Percentiles rank a stretch among this genome's conserved stretches.
Conservation (phyloP, 1,140 invertebrate genomes). For the Sinonovacula constricta region DNA sequence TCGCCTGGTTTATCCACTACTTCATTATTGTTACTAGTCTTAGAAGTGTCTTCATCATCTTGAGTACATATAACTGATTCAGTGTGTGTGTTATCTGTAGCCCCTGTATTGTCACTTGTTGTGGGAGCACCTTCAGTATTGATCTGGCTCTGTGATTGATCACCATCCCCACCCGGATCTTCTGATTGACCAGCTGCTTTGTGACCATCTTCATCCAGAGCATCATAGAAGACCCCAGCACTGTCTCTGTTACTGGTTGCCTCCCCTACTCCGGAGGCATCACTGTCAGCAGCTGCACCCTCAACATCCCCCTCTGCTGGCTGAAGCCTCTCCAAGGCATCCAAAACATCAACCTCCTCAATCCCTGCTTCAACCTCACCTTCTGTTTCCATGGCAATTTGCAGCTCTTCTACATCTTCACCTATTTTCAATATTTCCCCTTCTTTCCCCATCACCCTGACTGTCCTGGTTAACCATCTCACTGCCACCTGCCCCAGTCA, state of each 20-base stretch:
- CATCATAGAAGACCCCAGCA: conserved; percentile 45
- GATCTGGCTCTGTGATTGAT: not conserved
- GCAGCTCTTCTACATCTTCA: conserved; percentile 1
- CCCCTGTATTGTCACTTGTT: not conserved
- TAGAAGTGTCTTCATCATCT: conserved; percentile 7
- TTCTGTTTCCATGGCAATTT: too few species aligned
- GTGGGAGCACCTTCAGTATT: not conserved
- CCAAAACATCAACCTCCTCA: not conserved
- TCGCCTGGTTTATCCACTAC: not conserved
- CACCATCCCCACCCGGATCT: conserved; percentile 31
- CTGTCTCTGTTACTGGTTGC: conserved; percentile 2
- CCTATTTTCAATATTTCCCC: conserved; percentile 3
- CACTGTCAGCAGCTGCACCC: conserved; percentile 34
- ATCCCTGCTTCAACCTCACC: not conserved
- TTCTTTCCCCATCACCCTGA: not conserved
- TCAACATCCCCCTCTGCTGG: too few species aligned
- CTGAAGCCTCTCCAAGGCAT: conserved; percentile 30
- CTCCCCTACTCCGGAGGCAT: conserved; percentile 9
- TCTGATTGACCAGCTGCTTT: conserved; percentile 9
- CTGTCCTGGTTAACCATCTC: not conserved
- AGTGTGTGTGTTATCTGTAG: too few species aligned
- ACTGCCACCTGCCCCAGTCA: not conserved
- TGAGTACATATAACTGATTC: not conserved
- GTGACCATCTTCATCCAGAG: conserved; percentile 19
- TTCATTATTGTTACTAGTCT: not conserved